Percentiles rank a stretch among this genome's conserved stretches.
phyloP scores from a whole-genome alignment of 1,140 invertebrate species.

The Armadillidium nasatum region DNA sequence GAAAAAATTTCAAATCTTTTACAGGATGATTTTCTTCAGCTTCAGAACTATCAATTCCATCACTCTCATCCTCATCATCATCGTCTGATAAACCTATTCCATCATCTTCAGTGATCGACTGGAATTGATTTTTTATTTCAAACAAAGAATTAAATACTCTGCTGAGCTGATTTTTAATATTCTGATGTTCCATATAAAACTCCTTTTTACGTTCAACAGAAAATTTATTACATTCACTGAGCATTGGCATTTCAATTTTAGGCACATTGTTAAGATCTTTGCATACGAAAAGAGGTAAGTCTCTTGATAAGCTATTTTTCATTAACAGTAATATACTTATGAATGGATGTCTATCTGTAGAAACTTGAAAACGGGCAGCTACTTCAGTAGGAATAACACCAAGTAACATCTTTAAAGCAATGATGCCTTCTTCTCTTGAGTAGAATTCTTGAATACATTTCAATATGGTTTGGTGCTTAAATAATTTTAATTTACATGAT shows the following conservation, averaged over 20 bases:
- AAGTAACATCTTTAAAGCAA: not conserved
- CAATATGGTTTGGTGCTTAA: not conserved
- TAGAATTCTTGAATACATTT: conserved; percentile 2
- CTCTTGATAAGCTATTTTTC: not conserved
- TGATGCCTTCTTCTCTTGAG: not conserved
- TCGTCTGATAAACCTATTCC: not conserved
- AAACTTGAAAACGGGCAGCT: too few relatives aligned
- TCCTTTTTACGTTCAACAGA: not conserved
- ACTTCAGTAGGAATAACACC: not conserved
- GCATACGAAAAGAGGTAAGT: not conserved
- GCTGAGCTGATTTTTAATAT: not conserved
- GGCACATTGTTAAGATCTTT: not conserved
- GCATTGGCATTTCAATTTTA: not conserved
- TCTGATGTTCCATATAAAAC: not conserved
- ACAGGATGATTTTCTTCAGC: not conserved
- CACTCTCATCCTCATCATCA: not conserved
- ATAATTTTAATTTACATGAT: not conserved
- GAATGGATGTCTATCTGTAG: too few relatives aligned
- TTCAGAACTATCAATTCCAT: not conserved
- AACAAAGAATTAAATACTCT: not conserved
- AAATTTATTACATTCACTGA: not conserved
- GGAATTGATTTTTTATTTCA: not conserved
- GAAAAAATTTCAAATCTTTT: not conserved
- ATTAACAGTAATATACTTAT: too few relatives aligned
- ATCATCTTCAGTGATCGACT: not conserved